phyloP scores from a whole-genome alignment of 2,113 vertebrate genomes.

The Seriola rivoliana region DNA sequence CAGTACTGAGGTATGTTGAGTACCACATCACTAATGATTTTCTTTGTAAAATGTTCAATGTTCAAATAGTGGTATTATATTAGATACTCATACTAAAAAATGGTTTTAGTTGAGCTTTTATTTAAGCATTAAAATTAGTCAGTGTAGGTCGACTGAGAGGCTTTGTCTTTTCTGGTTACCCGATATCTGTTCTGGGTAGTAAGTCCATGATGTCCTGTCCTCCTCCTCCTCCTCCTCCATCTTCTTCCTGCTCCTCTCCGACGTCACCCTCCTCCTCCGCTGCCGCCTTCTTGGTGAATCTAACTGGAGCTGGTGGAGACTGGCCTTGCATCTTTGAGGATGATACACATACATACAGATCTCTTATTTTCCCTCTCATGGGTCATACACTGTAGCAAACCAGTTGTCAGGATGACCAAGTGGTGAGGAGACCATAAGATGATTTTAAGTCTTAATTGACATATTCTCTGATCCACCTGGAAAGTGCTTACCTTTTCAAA shows the following conservation, averaged over 20 bases:
- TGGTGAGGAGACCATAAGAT: too few species aligned
- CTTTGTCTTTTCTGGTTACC: conserved; percentile 76
- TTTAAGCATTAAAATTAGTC: too few species aligned
- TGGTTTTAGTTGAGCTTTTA: too few species aligned
- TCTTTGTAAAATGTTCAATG: too few species aligned
- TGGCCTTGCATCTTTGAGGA: conserved; percentile 93
- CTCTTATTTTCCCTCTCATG: background rate
- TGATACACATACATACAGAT: background rate
- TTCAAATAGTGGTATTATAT: too few species aligned
- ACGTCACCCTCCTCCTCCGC: conserved; percentile 82
- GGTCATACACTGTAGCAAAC: background rate
- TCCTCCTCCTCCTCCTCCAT: conserved; percentile 85
- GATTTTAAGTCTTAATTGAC: too few species aligned
- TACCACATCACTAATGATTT: too few species aligned
- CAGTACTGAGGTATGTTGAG: too few species aligned
- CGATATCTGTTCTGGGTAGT: conserved; percentile 92
- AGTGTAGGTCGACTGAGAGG: background rate
- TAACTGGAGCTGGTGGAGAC: conserved; percentile 87
- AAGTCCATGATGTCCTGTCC: conserved; percentile 92
- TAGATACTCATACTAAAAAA: too few species aligned
- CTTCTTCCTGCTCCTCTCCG: conserved; percentile 88
- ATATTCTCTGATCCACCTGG: background rate
- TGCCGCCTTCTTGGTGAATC: conserved; percentile 84
- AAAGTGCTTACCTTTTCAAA: conserved; percentile 92
- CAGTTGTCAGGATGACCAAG: background rate